Evolutionary conservation across 2,888 invertebrate species (phyloP), one percentile per base, ranked within the genome.

Genomic region (Drosophila algonquin): DNA sequence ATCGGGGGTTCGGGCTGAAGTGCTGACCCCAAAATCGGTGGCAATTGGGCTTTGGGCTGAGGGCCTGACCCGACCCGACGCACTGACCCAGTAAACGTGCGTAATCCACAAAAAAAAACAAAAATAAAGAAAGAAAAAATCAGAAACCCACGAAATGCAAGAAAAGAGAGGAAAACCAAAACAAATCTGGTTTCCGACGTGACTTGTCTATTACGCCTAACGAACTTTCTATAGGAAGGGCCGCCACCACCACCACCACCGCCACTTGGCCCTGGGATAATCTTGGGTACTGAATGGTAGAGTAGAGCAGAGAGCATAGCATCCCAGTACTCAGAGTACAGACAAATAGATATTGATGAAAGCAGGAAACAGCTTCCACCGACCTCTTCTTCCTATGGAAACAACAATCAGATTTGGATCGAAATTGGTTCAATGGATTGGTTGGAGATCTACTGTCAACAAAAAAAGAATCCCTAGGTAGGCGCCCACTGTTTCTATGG

Each of bases 131-230:
- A 64, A 75, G 48, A 52, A 64, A 64, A 75, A 56, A 52, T 40
- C 40, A 40, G 40, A 40, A 40, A 40, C 40, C 40, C 40, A 40
- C 40, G 40, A 40, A 40, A 40, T 40, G 40, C 40, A 35, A 69
- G 18, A 64, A 40, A 51, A 50, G 40, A 50, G 52, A 56, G 24
- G 40, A 75, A 53, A 67, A 68, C 50, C 57, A 68, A 68, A 60
- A 52, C 50, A 73, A 78, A 81, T 87, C 85, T 82, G 85, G 87
- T 73, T 82, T 81, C 73, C 69, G 76, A 81, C 87, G 77, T 82
- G 82, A 77, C 85, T 85, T 75, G 82, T 77, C 79, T 81, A 87
- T 87, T 84, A 87, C 75, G 87, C 77, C 85, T 81, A 82, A 82
- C 63, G 72, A 82, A 82, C 82, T 82, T 82, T 82, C 82, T 87